Conservation (phyloP, 2,113 vertebrate genomes). For the Urocynchramus pylzowi region DNA sequence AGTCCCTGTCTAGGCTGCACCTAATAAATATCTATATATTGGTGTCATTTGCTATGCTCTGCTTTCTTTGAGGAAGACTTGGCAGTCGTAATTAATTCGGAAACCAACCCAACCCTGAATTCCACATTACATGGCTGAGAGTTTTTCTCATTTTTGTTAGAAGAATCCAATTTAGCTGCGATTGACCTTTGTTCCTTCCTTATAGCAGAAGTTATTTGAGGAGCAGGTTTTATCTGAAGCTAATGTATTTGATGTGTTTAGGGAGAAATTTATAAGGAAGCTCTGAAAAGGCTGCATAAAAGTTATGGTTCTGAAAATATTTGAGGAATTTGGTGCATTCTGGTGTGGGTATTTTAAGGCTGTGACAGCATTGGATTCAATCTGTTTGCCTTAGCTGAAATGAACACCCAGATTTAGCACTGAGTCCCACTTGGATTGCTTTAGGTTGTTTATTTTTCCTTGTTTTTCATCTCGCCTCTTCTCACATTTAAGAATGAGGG, state of each 20-base stretch:
- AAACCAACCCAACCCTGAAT: neutral
- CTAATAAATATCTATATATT: neutral
- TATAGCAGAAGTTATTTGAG: neutral
- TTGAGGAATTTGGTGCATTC: neutral
- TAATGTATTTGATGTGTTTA: neutral
- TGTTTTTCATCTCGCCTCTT: neutral
- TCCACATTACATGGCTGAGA: neutral
- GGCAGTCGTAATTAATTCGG: neutral
- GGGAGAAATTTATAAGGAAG: neutral
- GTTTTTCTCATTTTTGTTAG: neutral
- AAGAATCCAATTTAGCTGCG: neutral
- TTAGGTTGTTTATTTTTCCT: neutral
- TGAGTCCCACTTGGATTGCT: neutral
- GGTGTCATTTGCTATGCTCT: neutral
- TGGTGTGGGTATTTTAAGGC: neutral
- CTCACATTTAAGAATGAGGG: neutral
- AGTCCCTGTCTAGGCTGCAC: neutral
- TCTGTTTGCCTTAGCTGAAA: neutral
- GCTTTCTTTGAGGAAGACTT: neutral
- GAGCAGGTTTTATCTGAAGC: neutral
- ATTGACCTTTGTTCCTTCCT: neutral
- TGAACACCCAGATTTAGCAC: neutral
- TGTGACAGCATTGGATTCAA: neutral
- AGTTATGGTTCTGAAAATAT: neutral
- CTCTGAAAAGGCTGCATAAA: neutral